Evolutionary conservation across 2,888 invertebrate species (phyloP), one percentile per base, ranked within the genome.

Genomic region (Xylota segnis): DNA sequence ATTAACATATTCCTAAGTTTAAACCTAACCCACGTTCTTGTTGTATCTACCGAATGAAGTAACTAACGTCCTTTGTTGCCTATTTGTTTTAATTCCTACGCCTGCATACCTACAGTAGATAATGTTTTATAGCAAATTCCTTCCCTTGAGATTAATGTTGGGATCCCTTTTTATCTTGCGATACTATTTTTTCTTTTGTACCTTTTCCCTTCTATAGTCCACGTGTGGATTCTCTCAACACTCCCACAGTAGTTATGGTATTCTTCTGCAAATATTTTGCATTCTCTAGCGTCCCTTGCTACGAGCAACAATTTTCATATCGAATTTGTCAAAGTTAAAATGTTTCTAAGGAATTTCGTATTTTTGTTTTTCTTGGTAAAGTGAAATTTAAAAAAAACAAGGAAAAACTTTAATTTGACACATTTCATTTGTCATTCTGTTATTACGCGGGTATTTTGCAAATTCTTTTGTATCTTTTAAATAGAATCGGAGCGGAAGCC

Each of bases 381-480:
- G 59, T 3, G 52, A 50, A 59, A 52, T 68, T 23, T 23, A 23
- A 23, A 23, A 23, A 23, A 23, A 23, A 23, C 59, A 61, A 61
- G 54, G 63, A 9, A 34, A 70, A 63, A 77, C 61, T 45, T 70
- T 77, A 34, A 54, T 77, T 70, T 77, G 77, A 77, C 70, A 77
- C 45, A 70, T 77, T 77, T 77, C 61, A 70, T 66, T 54, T 75
- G 75, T 70, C 70, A 61, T 59, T 59, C 27, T 66, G 65, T 75
- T 47, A 3, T 47, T 23, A 23, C 23, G 18, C 23, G 23, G 18
- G 12, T 50, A 12, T 18, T 50, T 23, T 50, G 10, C 6, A 6
- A 6, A 43, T 1, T 12, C 14, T n/a, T 43, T 43, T n/a, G n/a
- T 43, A n/a, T 43, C 6, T 32, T 32, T 32, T 5, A 6, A 9